Evolutionary conservation across 2,888 invertebrate genomes (phyloP).

Genomic region (Rhaphigaster nebulosa): DNA sequence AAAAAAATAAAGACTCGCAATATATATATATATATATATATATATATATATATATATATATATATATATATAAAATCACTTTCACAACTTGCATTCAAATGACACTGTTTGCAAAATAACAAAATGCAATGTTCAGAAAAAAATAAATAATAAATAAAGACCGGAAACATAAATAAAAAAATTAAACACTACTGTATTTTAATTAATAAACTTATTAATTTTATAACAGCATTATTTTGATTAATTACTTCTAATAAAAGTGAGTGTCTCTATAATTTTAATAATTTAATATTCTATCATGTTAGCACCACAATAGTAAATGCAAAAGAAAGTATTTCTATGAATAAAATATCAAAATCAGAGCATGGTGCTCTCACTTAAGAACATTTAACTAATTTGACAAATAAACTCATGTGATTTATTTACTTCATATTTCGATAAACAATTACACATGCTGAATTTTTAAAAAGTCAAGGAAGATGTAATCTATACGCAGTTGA

Average conservation of each 20-base stretch:
- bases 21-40: too few relatives aligned
- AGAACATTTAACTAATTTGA: background rate
- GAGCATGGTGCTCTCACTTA: background rate
- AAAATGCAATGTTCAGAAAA: too few relatives aligned
- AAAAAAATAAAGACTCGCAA: too few relatives aligned
- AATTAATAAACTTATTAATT: background rate
- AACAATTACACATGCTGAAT: background rate
- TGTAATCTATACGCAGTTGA: background rate
- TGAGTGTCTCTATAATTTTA: background rate
- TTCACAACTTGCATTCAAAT: too few relatives aligned
- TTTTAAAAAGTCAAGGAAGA: background rate
- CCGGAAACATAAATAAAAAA: background rate
- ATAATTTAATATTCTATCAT: background rate
- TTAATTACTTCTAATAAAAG: background rate
- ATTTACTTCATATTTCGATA: background rate
- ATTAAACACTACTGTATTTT: too few relatives aligned
- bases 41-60: too few relatives aligned
- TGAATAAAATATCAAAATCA: background rate
- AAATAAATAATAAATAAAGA: too few relatives aligned
- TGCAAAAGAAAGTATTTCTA: background rate
- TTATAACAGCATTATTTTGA: too few relatives aligned
- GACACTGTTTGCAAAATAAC: too few relatives aligned
- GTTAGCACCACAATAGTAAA: too few relatives aligned
- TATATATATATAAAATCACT: too few relatives aligned
- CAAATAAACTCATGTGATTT: background rate